Evolutionary conservation across 2,888 invertebrate genomes (phyloP), one percentile per base, ranked within the genome.

Genomic region (Lasioglossum zephyrum): DNA sequence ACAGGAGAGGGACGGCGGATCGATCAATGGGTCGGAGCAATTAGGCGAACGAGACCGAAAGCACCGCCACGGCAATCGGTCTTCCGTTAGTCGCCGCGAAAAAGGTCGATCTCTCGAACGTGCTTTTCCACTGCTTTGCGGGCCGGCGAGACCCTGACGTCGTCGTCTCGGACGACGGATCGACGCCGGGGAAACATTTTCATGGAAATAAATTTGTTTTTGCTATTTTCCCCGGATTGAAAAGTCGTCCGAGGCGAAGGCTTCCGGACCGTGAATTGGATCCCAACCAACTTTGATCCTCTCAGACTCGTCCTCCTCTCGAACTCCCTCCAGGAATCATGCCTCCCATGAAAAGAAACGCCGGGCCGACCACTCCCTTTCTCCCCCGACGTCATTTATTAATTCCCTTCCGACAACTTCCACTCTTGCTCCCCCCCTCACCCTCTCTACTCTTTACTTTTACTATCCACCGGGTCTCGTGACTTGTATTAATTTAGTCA

Each of bases 201-300:
- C 73, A 88, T 87, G 88, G 77, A 91, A 90, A 90, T 90, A 90
- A 91, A 90, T 92, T 90, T 89, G 91, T 90, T 92, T 91, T 92
- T 78, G 85, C 82, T 70, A 83, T 90, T 90, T 92, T 89, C 83
- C 85, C 49, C 44, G 69, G 85, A 87, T 86, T 87, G 87, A 90
- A 88, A 90, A 79, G 87, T 81, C 86, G 81, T 80, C 84, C 70
- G 41, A 53, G 75, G 18, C 76, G 53, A 81, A 81, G 77, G 85
- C 82, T 87, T 88, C 88, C 87, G 88, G 87, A 83, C 88, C 88
- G 87, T 89, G 90, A 92, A 92, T 91, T 91, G 92, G 91, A 92
- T 88, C 83, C 73, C 83, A 70, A 89, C 89, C 90, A 91, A 90
- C 86, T 88, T 89, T 86, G 87, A 88, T 87, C 89, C 87, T 86